phyloP scores from a whole-genome alignment of 2,888 invertebrate genomes.

The Macrophya alboannulata region DNA sequence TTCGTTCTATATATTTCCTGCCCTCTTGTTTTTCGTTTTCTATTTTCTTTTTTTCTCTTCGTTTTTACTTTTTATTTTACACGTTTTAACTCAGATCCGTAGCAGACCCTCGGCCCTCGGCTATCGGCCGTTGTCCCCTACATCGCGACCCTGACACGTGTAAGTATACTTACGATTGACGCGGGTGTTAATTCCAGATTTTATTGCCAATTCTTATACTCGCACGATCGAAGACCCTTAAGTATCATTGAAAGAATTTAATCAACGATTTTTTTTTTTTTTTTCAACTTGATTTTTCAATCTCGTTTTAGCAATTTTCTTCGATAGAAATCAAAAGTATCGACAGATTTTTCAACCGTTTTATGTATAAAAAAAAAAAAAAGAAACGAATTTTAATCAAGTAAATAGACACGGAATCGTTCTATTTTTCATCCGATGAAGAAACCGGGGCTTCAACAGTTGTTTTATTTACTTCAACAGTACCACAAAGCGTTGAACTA shows the following conservation, averaged over 20 bases:
- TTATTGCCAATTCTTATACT: conserved; percentile 13
- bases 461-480: background rate
- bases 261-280: background rate
- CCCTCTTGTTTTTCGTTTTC: background rate
- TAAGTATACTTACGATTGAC: conserved; percentile 40
- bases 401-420: background rate
- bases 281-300: too few species aligned
- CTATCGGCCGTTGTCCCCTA: background rate
- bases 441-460: background rate
- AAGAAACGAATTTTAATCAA: conserved; percentile 7
- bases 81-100: background rate
- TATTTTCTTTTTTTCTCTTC: background rate
- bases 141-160: conserved; percentile 46
- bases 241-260: background rate
- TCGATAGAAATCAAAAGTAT: background rate
- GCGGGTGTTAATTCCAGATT: conserved; percentile 35
- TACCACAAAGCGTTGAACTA: background rate
- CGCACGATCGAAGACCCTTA: background rate
- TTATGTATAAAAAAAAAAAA: background rate
- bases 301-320: background rate
- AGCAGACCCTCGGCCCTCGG: background rate
- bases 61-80: background rate
- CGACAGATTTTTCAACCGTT: background rate
- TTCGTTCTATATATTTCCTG: conserved; percentile 10
- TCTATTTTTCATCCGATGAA: background rate